A percentile compares a stretch with the other conserved stretches of the same genome.
Conservation (phyloP, 2,113 vertebrate species). For the human (Homo sapiens) region GRCh38 chr3:175551001-175551500, state of each 20-base stretch:
- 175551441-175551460: neutral
- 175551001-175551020: neutral
- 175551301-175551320: no score
- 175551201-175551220: neutral
- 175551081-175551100: accelerated
- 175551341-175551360: neutral
- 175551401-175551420: neutral
- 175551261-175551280: neutral
- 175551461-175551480: neutral
- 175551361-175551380: neutral
- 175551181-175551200: neutral
- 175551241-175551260: neutral
- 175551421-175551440: neutral
- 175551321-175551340: neutral
- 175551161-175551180: neutral
- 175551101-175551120: neutral
- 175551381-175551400: neutral
- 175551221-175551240: neutral
- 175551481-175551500: neutral
- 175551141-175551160: neutral
- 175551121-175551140: neutral
- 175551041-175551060: neutral
- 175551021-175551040: neutral
- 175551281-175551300: neutral
- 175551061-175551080: no score